Evolutionary conservation across 2,113 vertebrate species (phyloP).

Genomic region (Tyrannus savana): DNA sequence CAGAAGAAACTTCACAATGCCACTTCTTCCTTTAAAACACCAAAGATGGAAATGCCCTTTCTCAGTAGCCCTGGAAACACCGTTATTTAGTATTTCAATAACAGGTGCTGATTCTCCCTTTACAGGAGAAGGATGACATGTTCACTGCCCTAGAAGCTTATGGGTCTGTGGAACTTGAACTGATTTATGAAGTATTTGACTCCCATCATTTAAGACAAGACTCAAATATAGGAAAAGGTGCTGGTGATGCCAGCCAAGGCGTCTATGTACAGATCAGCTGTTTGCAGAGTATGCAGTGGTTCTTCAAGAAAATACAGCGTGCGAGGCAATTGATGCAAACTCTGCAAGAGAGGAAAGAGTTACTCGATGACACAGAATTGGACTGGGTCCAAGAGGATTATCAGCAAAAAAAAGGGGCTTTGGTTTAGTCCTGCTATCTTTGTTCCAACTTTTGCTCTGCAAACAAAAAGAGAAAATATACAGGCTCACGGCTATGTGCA

Average conservation of each 20-base stretch:
- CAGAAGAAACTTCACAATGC: background rate
- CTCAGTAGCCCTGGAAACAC: background rate
- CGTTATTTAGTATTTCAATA: background rate
- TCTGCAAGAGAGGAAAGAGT: conserved; percentile 10
- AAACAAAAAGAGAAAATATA: conserved; percentile 29
- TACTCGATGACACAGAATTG: background rate
- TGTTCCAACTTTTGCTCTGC: conserved; percentile 25
- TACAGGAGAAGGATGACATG: background rate
- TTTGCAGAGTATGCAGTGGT: background rate
- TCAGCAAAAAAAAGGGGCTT: conserved; percentile 20
- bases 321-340: background rate
- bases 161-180: background rate
- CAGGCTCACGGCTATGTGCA: background rate
- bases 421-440: conserved; percentile 23
- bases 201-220: background rate
- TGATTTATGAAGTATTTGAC: background rate
- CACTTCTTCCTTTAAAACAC: background rate
- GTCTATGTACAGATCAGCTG: background rate
- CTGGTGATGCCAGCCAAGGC: background rate
- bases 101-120: background rate
- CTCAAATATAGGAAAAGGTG: background rate
- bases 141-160: background rate
- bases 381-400: conserved; percentile 34
- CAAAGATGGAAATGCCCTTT: background rate
- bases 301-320: background rate